Percentiles rank a stretch among this genome's conserved stretches.
These are phyloP conservation scores for Epsilonema sp. DNA, from an alignment of 2,888 invertebrate species.

Conservation along the genomic window DNA sequence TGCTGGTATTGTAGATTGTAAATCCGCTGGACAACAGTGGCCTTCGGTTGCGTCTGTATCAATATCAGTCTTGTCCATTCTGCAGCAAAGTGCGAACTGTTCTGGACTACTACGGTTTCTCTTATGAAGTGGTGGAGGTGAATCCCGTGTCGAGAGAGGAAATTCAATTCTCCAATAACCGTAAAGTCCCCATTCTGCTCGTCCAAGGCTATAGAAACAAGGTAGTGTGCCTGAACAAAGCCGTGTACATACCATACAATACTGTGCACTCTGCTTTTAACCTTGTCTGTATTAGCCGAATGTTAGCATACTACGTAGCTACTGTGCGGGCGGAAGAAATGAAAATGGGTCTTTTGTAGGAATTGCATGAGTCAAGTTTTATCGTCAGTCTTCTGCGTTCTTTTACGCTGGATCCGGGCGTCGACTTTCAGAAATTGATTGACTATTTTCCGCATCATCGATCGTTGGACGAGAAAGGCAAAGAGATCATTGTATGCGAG, in stretches of 20 bases:
- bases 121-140: slow-evolving; percentile 87
- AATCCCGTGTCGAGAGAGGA: slow-evolving; percentile 78
- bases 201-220: slow-evolving; percentile 38
- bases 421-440: slow-evolving; percentile 47
- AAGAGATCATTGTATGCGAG: slow-evolving; percentile 49
- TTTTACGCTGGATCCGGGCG: slow-evolving; percentile 38
- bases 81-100: slow-evolving; percentile 75
- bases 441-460: slow-evolving; percentile 43
- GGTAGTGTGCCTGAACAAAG: no score
- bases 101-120: slow-evolving; percentile 73
- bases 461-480: slow-evolving; percentile 35
- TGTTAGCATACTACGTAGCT: no score
- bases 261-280: no score
- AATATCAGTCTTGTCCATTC: slow-evolving; percentile 92
- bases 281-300: no score
- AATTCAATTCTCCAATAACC: slow-evolving; percentile 72
- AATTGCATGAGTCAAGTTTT: slow-evolving; percentile 76
- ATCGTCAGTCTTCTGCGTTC: slow-evolving; percentile 72
- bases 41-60: slow-evolving; percentile 65
- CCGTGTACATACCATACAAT: no score
- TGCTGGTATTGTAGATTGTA: slow-evolving; percentile 41
- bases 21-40: slow-evolving; percentile 46
- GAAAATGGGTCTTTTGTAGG: slow-evolving; percentile 38
- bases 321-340: no score
- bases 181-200: slow-evolving; percentile 78